A percentile compares a stretch with the other conserved stretches of the same genome.
Evolutionary conservation across 2,888 invertebrate species (phyloP).

Genomic region (Acleris laterana): DNA sequence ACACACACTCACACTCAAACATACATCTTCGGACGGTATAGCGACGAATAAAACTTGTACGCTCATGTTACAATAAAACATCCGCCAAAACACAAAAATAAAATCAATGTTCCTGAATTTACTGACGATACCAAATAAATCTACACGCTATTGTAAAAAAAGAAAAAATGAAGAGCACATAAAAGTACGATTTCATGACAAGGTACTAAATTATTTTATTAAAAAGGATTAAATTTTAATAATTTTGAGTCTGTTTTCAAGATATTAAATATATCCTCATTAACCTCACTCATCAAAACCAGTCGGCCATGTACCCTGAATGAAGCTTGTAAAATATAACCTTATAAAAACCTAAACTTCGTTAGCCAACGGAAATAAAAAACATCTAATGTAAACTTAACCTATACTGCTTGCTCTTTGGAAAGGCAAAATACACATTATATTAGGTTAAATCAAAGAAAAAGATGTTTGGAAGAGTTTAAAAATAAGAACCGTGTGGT

Average conservation of each 20-base stretch:
- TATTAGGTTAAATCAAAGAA: too few relatives aligned
- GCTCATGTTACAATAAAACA: conserved; percentile 37
- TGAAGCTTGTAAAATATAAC: too few relatives aligned
- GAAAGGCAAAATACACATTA: too few relatives aligned
- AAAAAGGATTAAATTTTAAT: neutral
- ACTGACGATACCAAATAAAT: neutral
- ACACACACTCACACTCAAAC: conserved; percentile 44
- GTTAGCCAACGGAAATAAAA: too few relatives aligned
- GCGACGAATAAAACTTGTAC: conserved; percentile 45
- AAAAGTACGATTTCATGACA: neutral
- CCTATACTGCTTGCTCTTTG: too few relatives aligned
- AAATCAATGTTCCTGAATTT: neutral
- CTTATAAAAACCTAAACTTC: too few relatives aligned
- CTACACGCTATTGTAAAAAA: conserved; percentile 1
- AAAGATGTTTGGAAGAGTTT: too few relatives aligned
- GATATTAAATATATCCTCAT: neutral
- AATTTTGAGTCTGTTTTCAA: neutral
- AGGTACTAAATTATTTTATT: neutral
- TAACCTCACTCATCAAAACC: too few relatives aligned
- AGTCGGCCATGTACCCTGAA: too few relatives aligned
- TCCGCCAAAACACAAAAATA: conserved; percentile 17
- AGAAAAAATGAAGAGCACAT: conserved; percentile 13
- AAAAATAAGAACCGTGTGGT: too few relatives aligned
- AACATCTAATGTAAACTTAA: too few relatives aligned
- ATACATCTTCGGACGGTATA: conserved; percentile 59